phyloP scores from a whole-genome alignment of 2,113 vertebrate species.

The Cyprinodon tularosa region DNA sequence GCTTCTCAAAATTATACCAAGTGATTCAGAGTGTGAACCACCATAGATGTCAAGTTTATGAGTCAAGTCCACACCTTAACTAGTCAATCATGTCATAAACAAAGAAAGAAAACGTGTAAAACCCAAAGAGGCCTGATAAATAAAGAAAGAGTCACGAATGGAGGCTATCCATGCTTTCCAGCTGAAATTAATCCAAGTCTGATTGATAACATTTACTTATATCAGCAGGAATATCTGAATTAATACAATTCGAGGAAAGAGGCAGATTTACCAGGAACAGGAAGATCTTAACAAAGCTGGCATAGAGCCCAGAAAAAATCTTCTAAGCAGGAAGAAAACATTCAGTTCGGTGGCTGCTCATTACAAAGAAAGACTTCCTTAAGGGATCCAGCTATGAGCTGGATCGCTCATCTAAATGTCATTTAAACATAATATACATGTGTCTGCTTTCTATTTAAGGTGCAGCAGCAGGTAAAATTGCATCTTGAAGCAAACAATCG shows the following conservation, averaged over 20 bases:
- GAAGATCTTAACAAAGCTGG: conserved; percentile 6
- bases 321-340: background rate
- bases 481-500: background rate
- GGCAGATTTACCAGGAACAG: background rate
- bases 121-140: background rate
- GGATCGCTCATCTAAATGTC: background rate
- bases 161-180: conserved; percentile 18
- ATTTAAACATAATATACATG: background rate
- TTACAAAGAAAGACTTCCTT: background rate
- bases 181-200: background rate
- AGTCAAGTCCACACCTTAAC: background rate
- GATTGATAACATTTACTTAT: conserved; percentile 8
- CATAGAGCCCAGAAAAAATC: background rate
- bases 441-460: background rate
- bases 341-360: background rate
- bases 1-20: background rate
- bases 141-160: background rate
- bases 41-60: background rate
- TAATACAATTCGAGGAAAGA: conserved; percentile 15
- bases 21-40: too few species aligned
- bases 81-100: background rate
- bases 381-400: background rate
- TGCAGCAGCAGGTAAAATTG: background rate
- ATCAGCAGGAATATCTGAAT: conserved; percentile 1
- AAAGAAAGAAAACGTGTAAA: conserved; percentile 1